Base-by-base conservation (phyloP, 2,888 invertebrate species). In the Brenthis ino region DNA sequence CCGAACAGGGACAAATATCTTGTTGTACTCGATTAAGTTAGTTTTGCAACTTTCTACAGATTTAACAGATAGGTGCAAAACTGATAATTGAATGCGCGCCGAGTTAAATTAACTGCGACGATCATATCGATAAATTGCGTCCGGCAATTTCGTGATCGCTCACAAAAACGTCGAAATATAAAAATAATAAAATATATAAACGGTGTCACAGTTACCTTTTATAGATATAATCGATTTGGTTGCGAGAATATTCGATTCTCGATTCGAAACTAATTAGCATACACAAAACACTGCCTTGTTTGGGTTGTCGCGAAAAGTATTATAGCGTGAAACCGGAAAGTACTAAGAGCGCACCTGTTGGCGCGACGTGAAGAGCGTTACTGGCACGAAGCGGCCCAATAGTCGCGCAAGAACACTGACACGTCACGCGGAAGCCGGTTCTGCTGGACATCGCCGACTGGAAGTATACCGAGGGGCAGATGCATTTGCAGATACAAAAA, bases 381-480 rank as follows among this genome's bases (percentile, higher is more conserved):
- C 92, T 92, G 91, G 86, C 87, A 80, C 82, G 80, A 76, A 77
- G 80, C 81, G 82, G 79, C 86, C 83, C 85, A 88, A 88, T 87
- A 88, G 89, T 85, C 86, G 84, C 85, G 80, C 81, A 75, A 75
- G 83, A 84, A 80, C 82, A 75, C 75, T 83, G 83, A 86, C 87
- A 89, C 91, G 91, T 90, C 91, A 91, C 80, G 81, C 89, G 86
- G 89, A 87, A 92, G 92, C 92, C 91, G 91, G 91, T 92, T 91
- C 84, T 84, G 80, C 81, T 78, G 85, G 80, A 82, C 82, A 83
- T 77, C 82, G 80, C 76, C 82, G 81, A 79, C 84, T 87, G 82
- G 83, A 86, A 86, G 86, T 88, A 89, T 85, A 82, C 82, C 84
- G 83, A 68, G 64, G 33, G 60, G 67, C 70, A 69, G 68, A 67